These are phyloP conservation scores for Notechis scutatus DNA, from an alignment of 2,113 vertebrate genomes.

Conservation along the genomic window DNA sequence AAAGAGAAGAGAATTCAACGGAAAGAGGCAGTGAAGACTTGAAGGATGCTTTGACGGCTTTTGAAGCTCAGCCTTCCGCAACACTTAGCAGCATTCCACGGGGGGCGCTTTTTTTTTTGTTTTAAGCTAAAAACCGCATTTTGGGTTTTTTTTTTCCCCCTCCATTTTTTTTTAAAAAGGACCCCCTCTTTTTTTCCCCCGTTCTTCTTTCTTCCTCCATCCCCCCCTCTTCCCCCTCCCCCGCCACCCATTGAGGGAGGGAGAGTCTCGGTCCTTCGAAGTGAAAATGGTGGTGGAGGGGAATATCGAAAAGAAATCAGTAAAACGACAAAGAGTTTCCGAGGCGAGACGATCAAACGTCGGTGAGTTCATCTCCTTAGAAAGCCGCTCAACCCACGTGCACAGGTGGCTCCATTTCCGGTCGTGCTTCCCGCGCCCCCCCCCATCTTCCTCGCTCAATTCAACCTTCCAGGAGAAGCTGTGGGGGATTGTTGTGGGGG, in stretches of 20 bases:
- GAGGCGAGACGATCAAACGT: constrained; percentile 64
- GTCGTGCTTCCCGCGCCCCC: not conserved
- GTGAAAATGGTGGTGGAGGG: constrained; percentile 65
- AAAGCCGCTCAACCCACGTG: constrained; percentile 61
- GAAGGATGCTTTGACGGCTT: constrained; percentile 74
- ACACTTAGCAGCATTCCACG: constrained; percentile 58
- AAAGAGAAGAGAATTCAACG: constrained; percentile 55
- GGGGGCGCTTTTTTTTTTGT: constrained; percentile 20
- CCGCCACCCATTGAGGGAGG: constrained; percentile 28
- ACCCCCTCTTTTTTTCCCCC: not conserved
- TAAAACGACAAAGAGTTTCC: constrained; percentile 71
- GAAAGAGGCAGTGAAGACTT: constrained; percentile 78
- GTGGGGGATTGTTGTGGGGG: no score
- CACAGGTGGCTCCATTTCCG: constrained; percentile 60
- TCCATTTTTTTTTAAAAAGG: no score
- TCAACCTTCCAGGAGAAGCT: constrained; percentile 52
- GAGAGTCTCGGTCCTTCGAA: constrained; percentile 54
- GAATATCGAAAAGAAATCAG: not conserved
- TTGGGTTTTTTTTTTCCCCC: not conserved
- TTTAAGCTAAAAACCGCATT: constrained; percentile 16
- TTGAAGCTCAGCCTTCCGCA: constrained; percentile 71
- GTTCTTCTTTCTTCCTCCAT: constrained; percentile 8
- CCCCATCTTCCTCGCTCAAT: constrained; percentile 1
- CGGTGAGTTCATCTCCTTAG: constrained; percentile 62
- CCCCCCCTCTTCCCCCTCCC: constrained; percentile 7